Conservation (phyloP, 1,140 invertebrate species). For the Drosophila arizonae region DNA sequence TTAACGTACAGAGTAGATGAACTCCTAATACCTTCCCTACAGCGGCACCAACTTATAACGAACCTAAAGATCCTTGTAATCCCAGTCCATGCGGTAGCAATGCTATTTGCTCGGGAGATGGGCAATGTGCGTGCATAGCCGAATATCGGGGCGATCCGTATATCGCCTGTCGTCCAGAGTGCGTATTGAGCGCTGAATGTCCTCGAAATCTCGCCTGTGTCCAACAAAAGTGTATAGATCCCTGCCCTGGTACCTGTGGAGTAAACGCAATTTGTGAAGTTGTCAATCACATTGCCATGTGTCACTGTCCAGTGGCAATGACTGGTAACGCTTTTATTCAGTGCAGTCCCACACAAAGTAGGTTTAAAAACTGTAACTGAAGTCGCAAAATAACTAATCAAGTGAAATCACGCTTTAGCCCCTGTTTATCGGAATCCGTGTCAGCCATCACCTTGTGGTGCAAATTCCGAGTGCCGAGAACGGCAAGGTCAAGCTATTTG, state of each 20-base stretch:
- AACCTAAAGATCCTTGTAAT: constrained; percentile 84
- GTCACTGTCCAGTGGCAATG: constrained; percentile 87
- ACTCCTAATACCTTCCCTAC: constrained; percentile 57
- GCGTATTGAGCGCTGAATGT: constrained; percentile 92
- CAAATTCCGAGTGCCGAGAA: constrained; percentile 86
- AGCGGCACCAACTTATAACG: constrained; percentile 71
- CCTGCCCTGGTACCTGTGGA: constrained; percentile 90
- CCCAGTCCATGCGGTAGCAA: constrained; percentile 84
- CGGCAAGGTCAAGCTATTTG: constrained; percentile 86
- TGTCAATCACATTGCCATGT: constrained; percentile 90
- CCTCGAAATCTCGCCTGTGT: constrained; percentile 88
- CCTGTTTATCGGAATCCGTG: constrained; percentile 84
- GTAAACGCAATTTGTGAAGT: constrained; percentile 89
- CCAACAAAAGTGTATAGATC: constrained; percentile 89
- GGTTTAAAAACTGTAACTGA: constrained; percentile 37
- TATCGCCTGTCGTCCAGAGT: constrained; percentile 90
- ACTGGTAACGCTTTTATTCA: constrained; percentile 90
- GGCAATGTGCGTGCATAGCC: constrained; percentile 87
- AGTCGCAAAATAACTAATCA: constrained; percentile 7
- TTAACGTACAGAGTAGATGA: background rate
- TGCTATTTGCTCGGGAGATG: constrained; percentile 88
- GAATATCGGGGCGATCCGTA: constrained; percentile 88
- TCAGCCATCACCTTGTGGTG: constrained; percentile 89
- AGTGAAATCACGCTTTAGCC: constrained; percentile 41
- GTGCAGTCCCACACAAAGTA: constrained; percentile 83